These are phyloP conservation scores for Acanthurus tractus DNA, from an alignment of 2,797 vertebrate genomes.

Conservation along the genomic window DNA sequence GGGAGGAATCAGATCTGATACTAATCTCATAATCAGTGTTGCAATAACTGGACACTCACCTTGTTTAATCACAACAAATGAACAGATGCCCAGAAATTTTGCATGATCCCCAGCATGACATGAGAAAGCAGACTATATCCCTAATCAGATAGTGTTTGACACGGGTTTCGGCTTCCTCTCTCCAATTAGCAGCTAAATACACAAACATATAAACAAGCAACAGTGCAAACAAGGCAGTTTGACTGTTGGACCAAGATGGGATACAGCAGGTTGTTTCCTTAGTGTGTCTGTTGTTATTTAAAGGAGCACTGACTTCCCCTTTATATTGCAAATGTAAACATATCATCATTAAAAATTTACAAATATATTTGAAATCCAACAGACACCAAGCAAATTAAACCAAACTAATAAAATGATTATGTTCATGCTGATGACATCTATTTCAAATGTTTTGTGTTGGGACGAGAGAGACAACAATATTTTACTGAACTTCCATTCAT, in stretches of 20 bases:
- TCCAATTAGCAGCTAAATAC: slow-evolving; percentile 58
- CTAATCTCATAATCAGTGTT: slow-evolving; percentile 68
- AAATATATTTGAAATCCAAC: not conserved
- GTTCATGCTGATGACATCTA: not conserved
- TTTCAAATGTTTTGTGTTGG: not conserved
- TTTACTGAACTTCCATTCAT: no score
- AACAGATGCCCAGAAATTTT: slow-evolving; percentile 51
- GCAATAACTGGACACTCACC: slow-evolving; percentile 66
- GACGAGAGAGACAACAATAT: not conserved
- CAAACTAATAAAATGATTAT: not conserved
- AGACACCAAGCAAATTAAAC: not conserved
- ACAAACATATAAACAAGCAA: slow-evolving; percentile 35
- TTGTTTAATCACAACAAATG: slow-evolving; percentile 67
- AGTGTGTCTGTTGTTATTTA: not conserved
- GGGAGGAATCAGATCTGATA: slow-evolving; percentile 65
- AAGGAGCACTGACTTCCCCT: not conserved
- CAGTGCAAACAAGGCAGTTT: slow-evolving; percentile 39
- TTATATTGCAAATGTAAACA: not conserved
- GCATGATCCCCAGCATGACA: slow-evolving; percentile 49
- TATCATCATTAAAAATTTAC: slow-evolving; percentile 1
- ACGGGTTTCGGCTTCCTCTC: slow-evolving; percentile 38
- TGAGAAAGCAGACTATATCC: slow-evolving; percentile 32
- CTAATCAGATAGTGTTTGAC: slow-evolving; percentile 65
- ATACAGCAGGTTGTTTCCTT: slow-evolving; percentile 34
- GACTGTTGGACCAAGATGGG: slow-evolving; percentile 41